Base-by-base conservation (phyloP, 1,140 invertebrate genomes). In the Parasteatoda tepidariorum region DNA sequence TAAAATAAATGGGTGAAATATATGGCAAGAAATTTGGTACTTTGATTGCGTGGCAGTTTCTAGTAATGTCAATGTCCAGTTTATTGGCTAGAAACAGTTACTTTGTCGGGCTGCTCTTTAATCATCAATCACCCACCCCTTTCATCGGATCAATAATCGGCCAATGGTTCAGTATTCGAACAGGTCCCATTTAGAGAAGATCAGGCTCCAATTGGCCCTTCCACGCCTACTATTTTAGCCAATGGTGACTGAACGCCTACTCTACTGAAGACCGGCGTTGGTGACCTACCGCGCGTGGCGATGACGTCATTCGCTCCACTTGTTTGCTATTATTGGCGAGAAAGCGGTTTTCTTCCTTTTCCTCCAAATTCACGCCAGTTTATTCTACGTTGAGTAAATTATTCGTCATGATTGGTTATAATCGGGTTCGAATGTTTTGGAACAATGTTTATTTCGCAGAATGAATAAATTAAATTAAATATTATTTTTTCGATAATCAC, bases 241-340 rank as follows among this genome's bases (percentile, higher is more conserved):
- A 83, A 83, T 83, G 70, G 78, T 54, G 78, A 71, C 28, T 34
- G 66, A n/a, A 83, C 81, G 81, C 81, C 81, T 74, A 83, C 81
- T 82, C 55, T 48, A 54, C 54, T 74, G 54, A 38, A 64, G 78
- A 70, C 78, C 55, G 15, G 68, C 67, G 66, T 82, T 82, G 66
- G 68, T 83, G 81, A 83, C 81, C 81, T 67, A 74, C 41, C 24
- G 81, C 68, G 81, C 70, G 81, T 83, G 59, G 81, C 57, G 59
- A 26, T 83, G 68, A 83, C 81, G 70, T 83, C 81, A 83, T 13
- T 18, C 22, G 22, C 7, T 3, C 0, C 22, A 33, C 6, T 9
- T 24, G 66, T 28, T 73, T 54, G 26, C 67, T 26, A 62, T 5
- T 74, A 7, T 74, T 83, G 81, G 81, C 81, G 81, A 74, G 31